These are phyloP conservation scores for Ramazzottius varieornatus DNA, from an alignment of 2,888 invertebrate genomes.

Conservation along the genomic window DNA sequence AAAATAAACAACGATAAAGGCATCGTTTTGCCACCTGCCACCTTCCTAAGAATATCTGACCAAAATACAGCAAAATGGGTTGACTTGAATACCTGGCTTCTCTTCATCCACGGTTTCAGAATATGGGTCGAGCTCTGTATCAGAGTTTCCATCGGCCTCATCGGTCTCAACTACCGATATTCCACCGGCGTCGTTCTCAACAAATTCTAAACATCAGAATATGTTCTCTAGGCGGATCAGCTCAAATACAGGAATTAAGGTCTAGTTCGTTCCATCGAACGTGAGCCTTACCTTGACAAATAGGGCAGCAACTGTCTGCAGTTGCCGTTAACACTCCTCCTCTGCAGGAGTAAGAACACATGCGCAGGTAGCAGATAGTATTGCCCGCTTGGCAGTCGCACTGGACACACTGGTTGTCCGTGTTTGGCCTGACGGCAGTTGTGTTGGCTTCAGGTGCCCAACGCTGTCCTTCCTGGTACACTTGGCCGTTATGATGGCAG, in stretches of 20 bases:
- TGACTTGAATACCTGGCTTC: background rate
- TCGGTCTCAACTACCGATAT: no score
- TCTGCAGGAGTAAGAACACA: background rate
- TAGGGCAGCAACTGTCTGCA: background rate
- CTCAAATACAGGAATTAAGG: no score
- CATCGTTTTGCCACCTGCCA: background rate
- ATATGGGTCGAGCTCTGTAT: background rate
- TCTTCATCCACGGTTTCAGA: background rate
- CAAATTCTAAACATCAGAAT: no score
- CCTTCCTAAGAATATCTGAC: no score
- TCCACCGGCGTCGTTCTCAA: no score
- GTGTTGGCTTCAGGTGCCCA: background rate
- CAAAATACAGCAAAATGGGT: no score
- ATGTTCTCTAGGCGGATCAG: no score
- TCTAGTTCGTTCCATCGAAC: no score
- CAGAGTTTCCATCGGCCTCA: no score
- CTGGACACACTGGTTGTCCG: background rate
- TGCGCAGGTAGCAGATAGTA: background rate
- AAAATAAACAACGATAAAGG: background rate
- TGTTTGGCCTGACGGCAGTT: background rate
- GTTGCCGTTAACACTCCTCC: background rate
- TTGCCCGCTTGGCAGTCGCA: background rate
- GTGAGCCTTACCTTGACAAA: background rate
- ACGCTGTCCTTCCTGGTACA: background rate
- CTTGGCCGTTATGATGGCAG: background rate